Percentiles rank a stretch among this genome's conserved stretches.
These are phyloP conservation scores for Ibycter americanus DNA, from an alignment of 2,797 vertebrate species.

Conservation along the genomic window DNA sequence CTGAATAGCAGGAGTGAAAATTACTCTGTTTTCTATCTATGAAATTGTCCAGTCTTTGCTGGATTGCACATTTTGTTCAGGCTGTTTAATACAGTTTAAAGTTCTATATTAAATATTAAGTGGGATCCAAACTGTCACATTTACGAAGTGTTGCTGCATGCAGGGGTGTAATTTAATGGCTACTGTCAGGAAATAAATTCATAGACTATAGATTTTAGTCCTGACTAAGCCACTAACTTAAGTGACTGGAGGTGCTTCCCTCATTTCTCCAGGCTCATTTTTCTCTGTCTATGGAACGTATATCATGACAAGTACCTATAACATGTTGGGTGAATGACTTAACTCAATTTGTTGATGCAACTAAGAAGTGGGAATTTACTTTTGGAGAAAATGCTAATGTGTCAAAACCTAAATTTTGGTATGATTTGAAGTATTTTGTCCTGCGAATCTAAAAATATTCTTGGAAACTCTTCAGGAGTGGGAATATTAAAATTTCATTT, in stretches of 20 bases:
- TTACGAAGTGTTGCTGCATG: neutral
- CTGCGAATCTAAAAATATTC: neutral
- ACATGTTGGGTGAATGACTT: neutral
- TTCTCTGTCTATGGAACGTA: neutral
- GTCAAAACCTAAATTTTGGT: neutral
- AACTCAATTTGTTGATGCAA: neutral
- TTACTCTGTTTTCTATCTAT: neutral
- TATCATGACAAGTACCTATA: neutral
- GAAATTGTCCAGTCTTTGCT: neutral
- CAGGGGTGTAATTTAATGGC: slow-evolving; percentile 9
- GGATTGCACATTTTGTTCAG: neutral
- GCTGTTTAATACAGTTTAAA: slow-evolving; percentile 8
- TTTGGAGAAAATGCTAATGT: neutral
- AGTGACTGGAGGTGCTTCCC: neutral
- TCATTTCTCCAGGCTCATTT: neutral
- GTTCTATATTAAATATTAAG: slow-evolving; percentile 8
- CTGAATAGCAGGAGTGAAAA: neutral
- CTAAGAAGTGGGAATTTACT: neutral
- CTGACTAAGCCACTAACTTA: neutral
- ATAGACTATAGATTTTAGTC: neutral
- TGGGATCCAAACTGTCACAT: neutral
- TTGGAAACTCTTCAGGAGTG: neutral
- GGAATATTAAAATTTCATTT: neutral
- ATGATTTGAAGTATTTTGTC: neutral
- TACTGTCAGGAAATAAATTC: slow-evolving; percentile 8